Base-by-base conservation (phyloP, 1,140 invertebrate species). In the Stratiolaelaps scimitus region DNA sequence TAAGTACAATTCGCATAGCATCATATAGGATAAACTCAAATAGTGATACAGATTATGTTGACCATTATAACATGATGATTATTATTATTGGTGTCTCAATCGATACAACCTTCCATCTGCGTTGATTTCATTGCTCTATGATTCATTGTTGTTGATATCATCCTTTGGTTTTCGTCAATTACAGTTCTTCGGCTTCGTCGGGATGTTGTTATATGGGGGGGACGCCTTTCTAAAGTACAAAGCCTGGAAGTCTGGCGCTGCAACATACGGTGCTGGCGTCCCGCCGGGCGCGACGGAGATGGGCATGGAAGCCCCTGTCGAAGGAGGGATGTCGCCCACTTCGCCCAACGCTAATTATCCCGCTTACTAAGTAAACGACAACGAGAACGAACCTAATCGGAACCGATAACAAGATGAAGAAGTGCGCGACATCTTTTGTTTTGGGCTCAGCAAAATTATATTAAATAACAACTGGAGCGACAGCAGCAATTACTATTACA, bases 1-100 rank as follows among this genome's bases (percentile, higher is more conserved):
- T 88, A 77, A 84, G 83, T 81, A 30, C 67, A 53, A 20, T 29
- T 65, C 13, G 34, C 40, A 19, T 69, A 19, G n/a, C 30, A 60
- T 66, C 17, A 68, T 46, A 44, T 43, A 4, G 34, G 10, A 34
- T 47, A 30, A 65, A 29, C 53, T 65, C 40, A 29, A 23, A 53
- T 47, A n/a, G n/a, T n/a, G n/a, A n/a, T n/a, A n/a, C 30, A 56
- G 34, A 56, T 28, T 56, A 53, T 23, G 28, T 45, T 64, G 2
- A 34, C 47, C 67, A 26, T 56, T 65, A 23, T 26, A 26, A 2
- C 7, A 40, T 20, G 26, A 7, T 6, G 28, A 40, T 29, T 10
- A 30, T 19, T 66, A 1, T 1, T 48, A 53, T 30, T 19, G 17
- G 17, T 30, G 6, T n/a, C 28, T 48, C 43, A 43, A 15, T 43